Evolutionary conservation across 2,113 vertebrate species (phyloP).

Genomic region (Romanogobio albipinnatus): DNA sequence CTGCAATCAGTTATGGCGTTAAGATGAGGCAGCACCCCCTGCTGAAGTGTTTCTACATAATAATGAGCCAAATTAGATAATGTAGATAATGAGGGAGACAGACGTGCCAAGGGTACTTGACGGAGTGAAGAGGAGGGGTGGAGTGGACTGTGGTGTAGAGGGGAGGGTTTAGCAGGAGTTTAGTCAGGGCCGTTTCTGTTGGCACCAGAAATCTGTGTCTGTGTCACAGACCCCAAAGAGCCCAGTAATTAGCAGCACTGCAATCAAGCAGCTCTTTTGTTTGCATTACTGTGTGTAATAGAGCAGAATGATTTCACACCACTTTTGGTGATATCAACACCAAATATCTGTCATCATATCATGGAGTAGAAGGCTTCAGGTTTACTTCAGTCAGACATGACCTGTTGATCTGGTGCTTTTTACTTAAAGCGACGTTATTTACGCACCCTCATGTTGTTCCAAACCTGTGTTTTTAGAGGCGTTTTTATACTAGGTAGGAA

Average conservation of each 20-base stretch:
- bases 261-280: slow-evolving; percentile 52
- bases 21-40: slow-evolving; percentile 54
- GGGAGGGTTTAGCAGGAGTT: slow-evolving; percentile 32
- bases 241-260: slow-evolving; percentile 57
- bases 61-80: slow-evolving; percentile 63
- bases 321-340: slow-evolving; percentile 31
- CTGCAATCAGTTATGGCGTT: slow-evolving; percentile 54
- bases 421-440: background rate
- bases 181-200: slow-evolving; percentile 12
- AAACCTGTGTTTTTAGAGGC: no score
- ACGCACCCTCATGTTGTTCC: background rate
- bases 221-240: slow-evolving; percentile 48
- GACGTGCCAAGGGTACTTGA: slow-evolving; percentile 48
- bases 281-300: slow-evolving; percentile 23
- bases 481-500: no score
- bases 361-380: background rate
- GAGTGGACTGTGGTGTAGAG: slow-evolving; percentile 28
- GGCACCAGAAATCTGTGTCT: slow-evolving; percentile 43
- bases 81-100: slow-evolving; percentile 57
- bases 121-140: slow-evolving; percentile 1
- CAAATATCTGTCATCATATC: slow-evolving; percentile 18
- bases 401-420: background rate
- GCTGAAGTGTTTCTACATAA: slow-evolving; percentile 53
- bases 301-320: slow-evolving; percentile 14
- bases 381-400: background rate